Evolutionary conservation across 1,140 invertebrate genomes (phyloP), one percentile per base, ranked within the genome.

Genomic region (Tetranychus urticae): DNA sequence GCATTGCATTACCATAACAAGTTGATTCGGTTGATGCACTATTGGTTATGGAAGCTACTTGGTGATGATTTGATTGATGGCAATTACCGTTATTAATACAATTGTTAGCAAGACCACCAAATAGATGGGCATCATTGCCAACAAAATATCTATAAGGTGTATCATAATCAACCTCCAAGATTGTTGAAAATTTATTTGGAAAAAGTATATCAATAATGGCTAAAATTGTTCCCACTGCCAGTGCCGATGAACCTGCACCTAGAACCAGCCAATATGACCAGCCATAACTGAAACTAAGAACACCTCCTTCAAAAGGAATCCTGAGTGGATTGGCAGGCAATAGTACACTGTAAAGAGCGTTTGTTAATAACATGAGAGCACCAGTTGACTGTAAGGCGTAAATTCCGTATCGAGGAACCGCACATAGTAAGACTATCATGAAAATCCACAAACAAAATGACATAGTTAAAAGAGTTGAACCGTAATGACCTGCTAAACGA

Each of bases 221-320:
- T 61, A 90, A 86, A 33, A 86, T 70, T 2, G 84, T 70, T 3
- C 88, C 88, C 1, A 80, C 78, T 34, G 84, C 70, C 6, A 86
- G 68, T 68, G 85, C 86, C 34, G 84, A 72, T 54, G 80, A 74
- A 58, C 86, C 86, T 67, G 88, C 83, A 48, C 84, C 77, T 0
- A 94, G 72, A 33, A 90, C 80, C 36, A 94, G 75, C 84, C 87
- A 96, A 74, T 85, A 97, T 72, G 86, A 89, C 85, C 88, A 93
- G 33, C 90, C 90, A 52, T 88, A 82, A 31, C 78, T 75, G 70
- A 93, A 91, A 63, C 81, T 76, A 46, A 93, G 74, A 60, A 80
- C 78, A 0, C 64, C 61, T 1, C 81, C 81, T 70, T 92, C 88
- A 61, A 94, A 80, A 46, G 86, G 81, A 54, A 94, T 86, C 37